These are phyloP conservation scores for Motacilla tschutschensis DNA, from an alignment of 2,113 vertebrate genomes.

Conservation along the genomic window DNA sequence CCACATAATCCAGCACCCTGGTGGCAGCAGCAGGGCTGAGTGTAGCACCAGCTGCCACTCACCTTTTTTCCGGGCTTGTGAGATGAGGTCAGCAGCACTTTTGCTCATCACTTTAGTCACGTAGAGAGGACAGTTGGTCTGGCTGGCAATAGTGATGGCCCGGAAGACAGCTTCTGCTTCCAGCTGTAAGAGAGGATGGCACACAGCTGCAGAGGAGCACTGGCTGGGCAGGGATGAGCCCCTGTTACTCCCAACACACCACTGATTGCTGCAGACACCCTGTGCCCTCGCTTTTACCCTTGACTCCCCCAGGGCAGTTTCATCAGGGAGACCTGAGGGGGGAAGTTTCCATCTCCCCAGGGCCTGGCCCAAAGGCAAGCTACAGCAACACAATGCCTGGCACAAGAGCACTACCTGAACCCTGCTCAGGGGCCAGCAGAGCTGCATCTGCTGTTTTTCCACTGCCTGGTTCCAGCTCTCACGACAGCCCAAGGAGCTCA, in stretches of 20 bases:
- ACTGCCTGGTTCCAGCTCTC: not conserved
- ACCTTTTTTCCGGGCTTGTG: conserved; percentile 97
- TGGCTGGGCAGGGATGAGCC: not conserved
- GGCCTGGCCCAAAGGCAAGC: not conserved
- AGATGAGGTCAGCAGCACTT: conserved; percentile 96
- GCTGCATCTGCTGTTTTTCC: not conserved
- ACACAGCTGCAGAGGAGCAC: not conserved
- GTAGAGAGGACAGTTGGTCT: conserved; percentile 97
- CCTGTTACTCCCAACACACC: not conserved
- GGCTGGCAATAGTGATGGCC: conserved; percentile 94
- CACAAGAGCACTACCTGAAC: not conserved
- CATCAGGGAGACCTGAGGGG: not conserved
- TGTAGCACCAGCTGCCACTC: not conserved
- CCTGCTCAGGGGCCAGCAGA: fast-evolving
- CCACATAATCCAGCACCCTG: not conserved
- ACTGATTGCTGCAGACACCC: not conserved
- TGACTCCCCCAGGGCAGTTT: not conserved
- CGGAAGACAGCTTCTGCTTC: conserved; percentile 97
- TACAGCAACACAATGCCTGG: not conserved
- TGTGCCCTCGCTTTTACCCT: not conserved
- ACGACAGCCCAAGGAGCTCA: not conserved
- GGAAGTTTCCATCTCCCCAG: fast-evolving
- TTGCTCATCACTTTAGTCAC: conserved; percentile 98
- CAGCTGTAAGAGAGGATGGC: conserved; percentile 73
- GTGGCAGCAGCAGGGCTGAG: not conserved